These are phyloP conservation scores for Zeus faber DNA, from an alignment of 2,113 vertebrate genomes.

Conservation along the genomic window DNA sequence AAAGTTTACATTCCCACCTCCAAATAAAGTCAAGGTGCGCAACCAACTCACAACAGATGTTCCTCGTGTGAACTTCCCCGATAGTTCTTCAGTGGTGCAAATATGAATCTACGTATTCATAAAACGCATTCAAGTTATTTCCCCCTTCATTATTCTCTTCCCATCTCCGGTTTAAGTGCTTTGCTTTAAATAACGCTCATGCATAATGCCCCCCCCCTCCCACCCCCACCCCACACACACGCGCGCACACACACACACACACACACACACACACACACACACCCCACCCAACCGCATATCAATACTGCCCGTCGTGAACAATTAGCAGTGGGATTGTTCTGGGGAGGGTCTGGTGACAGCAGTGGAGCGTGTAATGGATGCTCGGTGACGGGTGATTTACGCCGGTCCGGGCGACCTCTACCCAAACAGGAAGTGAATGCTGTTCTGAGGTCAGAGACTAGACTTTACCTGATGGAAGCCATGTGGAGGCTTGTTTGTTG, in stretches of 20 bases:
- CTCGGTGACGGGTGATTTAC: constrained; percentile 45
- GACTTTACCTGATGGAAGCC: constrained; percentile 47
- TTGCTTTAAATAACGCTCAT: constrained; percentile 31
- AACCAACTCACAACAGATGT: constrained; percentile 56
- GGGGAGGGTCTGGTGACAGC: constrained; percentile 40
- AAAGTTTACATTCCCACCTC: constrained; percentile 47
- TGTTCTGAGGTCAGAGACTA: constrained; percentile 56
- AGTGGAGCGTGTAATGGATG: constrained; percentile 48
- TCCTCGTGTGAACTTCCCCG: constrained; percentile 11
- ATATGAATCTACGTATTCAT: constrained; percentile 49
- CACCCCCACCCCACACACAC: constrained; percentile 21
- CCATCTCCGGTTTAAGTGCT: constrained; percentile 44
- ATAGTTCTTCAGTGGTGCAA: constrained; percentile 36
- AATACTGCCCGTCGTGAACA: constrained; percentile 48
- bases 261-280: too few relatives aligned
- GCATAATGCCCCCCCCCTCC: constrained; percentile 45
- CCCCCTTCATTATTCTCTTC: constrained; percentile 22
- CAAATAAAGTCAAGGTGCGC: constrained; percentile 29
- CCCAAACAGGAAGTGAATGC: constrained; percentile 57
- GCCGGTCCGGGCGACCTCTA: constrained; percentile 42
- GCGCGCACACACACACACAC: too few relatives aligned
- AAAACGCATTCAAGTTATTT: constrained; percentile 43
- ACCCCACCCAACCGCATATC: constrained; percentile 49
- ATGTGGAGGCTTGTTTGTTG: constrained; percentile 42
- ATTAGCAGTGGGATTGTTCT: constrained; percentile 61